phyloP scores from a whole-genome alignment of 2,113 vertebrate species.

The Phalacrocorax carbo region DNA sequence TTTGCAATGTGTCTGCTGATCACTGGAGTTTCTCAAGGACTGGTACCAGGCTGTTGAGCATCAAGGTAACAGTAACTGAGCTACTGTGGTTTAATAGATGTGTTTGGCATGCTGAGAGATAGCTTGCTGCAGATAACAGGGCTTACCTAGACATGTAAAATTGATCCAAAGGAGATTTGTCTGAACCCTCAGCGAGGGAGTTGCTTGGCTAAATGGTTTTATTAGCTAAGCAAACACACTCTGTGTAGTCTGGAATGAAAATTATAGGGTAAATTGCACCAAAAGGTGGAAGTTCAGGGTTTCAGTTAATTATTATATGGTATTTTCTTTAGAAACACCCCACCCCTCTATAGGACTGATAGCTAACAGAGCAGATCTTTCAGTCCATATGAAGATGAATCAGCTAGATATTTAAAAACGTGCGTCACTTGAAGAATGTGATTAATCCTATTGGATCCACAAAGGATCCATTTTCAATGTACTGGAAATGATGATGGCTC shows the following conservation, averaged over 20 bases:
- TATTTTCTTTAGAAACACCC: neutral
- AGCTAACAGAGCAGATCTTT: neutral
- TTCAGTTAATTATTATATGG: neutral
- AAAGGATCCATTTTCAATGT: neutral
- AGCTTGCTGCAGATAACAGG: neutral
- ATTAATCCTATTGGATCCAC: neutral
- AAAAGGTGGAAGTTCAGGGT: conserved; percentile 6
- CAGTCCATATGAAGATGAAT: neutral
- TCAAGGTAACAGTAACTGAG: conserved; percentile 81
- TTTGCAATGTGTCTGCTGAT: conserved; percentile 60
- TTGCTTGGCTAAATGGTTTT: conserved; percentile 4
- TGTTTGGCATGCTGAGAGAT: neutral
- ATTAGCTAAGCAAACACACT: conserved; percentile 14
- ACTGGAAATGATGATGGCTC: neutral
- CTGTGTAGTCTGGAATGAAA: conserved; percentile 31
- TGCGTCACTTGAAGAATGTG: neutral
- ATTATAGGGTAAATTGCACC: neutral
- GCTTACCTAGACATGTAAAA: neutral
- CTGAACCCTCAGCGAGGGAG: neutral
- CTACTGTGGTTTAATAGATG: neutral
- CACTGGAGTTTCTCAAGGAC: conserved; percentile 68
- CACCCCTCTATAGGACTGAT: neutral
- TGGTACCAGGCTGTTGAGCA: conserved; percentile 72
- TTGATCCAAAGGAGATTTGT: neutral
- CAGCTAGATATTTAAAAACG: neutral